phyloP scores from a whole-genome alignment of 2,113 vertebrate species.

The Beaufortia kweichowensis region DNA sequence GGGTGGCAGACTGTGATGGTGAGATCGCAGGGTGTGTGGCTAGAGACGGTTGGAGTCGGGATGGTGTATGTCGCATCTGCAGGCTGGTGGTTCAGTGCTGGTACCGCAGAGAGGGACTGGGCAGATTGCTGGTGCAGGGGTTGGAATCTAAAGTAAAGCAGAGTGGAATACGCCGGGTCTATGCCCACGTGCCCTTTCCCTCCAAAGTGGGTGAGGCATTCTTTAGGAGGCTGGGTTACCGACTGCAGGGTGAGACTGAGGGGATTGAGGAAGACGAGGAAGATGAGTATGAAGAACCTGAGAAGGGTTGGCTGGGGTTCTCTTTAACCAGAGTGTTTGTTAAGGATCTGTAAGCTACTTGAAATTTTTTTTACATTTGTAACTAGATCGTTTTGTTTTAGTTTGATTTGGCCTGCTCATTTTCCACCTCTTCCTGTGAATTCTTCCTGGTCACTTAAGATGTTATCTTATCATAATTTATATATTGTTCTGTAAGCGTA shows the following conservation, averaged over 20 bases:
- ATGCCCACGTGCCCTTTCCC: constrained; percentile 71
- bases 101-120: constrained; percentile 84
- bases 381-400: too few species aligned
- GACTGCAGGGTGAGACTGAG: constrained; percentile 61
- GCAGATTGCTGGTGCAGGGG: constrained; percentile 77
- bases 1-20: constrained; percentile 80
- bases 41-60: constrained; percentile 54
- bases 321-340: constrained; percentile 77
- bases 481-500: background rate
- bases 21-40: constrained; percentile 83
- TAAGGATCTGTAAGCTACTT: constrained; percentile 73
- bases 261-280: constrained; percentile 63
- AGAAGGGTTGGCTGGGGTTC: constrained; percentile 74
- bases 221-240: constrained; percentile 76
- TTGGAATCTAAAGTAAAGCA: constrained; percentile 82
- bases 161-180: constrained; percentile 69
- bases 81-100: constrained; percentile 80
- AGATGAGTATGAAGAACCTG: constrained; percentile 61
- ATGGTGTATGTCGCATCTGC: constrained; percentile 71
- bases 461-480: background rate
- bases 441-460: background rate
- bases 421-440: background rate
- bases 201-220: constrained; percentile 74
- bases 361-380: background rate
- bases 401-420: background rate